Conservation (phyloP, 2,888 invertebrate species). For the Nipponacmea schrenckii region DNA sequence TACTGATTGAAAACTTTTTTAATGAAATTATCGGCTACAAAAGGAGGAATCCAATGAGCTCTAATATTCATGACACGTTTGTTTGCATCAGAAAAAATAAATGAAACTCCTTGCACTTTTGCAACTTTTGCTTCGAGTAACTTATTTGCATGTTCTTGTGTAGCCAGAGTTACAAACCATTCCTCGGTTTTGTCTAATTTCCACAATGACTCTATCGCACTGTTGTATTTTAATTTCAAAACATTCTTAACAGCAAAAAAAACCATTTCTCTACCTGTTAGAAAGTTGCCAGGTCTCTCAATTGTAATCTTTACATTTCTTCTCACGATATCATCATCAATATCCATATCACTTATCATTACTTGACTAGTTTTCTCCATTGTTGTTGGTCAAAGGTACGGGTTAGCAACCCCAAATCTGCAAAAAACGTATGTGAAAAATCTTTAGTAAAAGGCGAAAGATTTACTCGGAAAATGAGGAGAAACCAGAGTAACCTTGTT, state of each 20-base stretch:
- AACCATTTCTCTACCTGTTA: not conserved
- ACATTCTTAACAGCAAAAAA: not conserved
- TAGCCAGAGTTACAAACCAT: not conserved
- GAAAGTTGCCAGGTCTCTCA: not conserved
- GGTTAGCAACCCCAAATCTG: no score
- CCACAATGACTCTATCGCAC: not conserved
- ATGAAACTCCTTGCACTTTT: not conserved
- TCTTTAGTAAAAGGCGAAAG: no score
- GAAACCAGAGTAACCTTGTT: no score
- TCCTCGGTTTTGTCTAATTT: not conserved
- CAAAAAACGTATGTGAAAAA: no score
- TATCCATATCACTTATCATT: not conserved
- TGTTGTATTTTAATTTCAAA: not conserved
- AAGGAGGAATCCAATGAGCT: not conserved
- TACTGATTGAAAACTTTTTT: not conserved
- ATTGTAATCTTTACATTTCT: not conserved
- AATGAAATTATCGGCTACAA: not conserved
- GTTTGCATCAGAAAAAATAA: not conserved
- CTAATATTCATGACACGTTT: not conserved
- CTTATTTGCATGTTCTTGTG: no score
- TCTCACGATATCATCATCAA: not conserved
- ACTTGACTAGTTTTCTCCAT: not conserved
- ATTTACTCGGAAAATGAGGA: no score
- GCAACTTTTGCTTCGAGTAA: no score
- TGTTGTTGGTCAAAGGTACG: no score